Percentiles rank a stretch among this genome's conserved stretches.
Evolutionary conservation across 2,888 invertebrate species (phyloP).

Genomic region (Limnephilus auricula): DNA sequence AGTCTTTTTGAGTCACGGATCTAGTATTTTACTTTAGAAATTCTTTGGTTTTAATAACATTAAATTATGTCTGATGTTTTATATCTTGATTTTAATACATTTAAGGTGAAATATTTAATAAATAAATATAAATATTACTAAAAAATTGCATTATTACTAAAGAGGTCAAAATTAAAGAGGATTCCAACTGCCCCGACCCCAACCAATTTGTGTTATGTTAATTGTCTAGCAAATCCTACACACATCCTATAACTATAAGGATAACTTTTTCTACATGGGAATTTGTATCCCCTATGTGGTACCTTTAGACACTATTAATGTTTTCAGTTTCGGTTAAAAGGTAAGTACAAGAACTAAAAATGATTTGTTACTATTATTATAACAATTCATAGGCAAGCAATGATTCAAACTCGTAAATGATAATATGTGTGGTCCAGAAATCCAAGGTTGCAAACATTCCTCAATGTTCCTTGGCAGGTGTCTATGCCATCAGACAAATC

Average conservation of each 20-base stretch:
- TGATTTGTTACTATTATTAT: not conserved
- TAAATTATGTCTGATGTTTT: constrained; percentile 47
- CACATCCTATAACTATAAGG: not conserved
- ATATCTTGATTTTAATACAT: constrained; percentile 54
- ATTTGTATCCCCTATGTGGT: not conserved
- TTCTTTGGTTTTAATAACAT: constrained; percentile 36
- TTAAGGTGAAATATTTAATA: constrained; percentile 51
- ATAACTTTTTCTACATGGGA: not conserved
- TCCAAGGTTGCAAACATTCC: not conserved
- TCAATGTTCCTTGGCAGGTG: not conserved
- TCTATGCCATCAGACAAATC: not conserved
- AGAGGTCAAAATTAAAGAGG: not conserved
- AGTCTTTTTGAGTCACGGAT: constrained; percentile 38
- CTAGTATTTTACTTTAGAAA: constrained; percentile 39
- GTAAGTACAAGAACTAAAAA: not conserved
- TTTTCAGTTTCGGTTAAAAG: not conserved
- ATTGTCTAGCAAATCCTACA: not conserved
- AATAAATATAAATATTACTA: constrained; percentile 58
- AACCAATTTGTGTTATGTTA: not conserved
- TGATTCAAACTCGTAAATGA: not conserved
- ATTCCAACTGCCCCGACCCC: not conserved
- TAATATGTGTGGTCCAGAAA: not conserved
- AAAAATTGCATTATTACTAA: not conserved
- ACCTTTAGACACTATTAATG: not conserved
- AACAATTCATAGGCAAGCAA: not conserved